These are phyloP conservation scores for Pararge aegeria DNA, from an alignment of 1,140 invertebrate species.

Conservation along the genomic window DNA sequence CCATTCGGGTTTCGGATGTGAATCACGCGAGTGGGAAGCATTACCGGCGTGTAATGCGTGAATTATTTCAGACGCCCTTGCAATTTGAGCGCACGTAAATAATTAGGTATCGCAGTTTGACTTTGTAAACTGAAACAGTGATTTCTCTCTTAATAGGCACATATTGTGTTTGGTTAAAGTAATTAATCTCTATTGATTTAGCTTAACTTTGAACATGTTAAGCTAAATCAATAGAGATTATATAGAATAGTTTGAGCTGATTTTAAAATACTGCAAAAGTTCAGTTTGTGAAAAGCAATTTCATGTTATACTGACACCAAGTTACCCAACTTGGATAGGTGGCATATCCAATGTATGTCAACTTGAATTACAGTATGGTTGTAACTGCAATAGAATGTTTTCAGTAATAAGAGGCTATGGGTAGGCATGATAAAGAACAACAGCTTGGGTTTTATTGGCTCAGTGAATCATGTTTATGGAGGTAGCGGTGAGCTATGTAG, in stretches of 20 bases:
- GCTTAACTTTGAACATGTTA: no score
- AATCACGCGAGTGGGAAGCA: slow-evolving; percentile 37
- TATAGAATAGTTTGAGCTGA: no score
- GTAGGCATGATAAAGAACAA: slow-evolving; percentile 5
- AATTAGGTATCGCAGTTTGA: not conserved
- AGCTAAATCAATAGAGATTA: no score
- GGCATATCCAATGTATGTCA: no score
- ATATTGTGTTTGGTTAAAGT: not conserved
- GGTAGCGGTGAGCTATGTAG: not conserved
- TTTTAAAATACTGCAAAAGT: no score
- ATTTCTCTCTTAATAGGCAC: not conserved
- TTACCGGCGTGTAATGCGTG: slow-evolving; percentile 11
- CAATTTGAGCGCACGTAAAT: not conserved
- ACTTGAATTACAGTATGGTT: no score
- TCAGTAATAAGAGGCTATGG: slow-evolving; percentile 7
- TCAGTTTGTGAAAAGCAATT: no score
- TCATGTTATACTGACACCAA: no score
- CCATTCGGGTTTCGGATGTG: slow-evolving; percentile 20
- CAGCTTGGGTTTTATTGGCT: slow-evolving; percentile 11
- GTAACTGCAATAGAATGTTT: not conserved
- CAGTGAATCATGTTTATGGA: slow-evolving; percentile 18
- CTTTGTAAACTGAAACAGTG: not conserved
- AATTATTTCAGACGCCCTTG: slow-evolving; percentile 15
- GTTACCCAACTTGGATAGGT: no score
- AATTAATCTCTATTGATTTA: no score